phyloP scores from a whole-genome alignment of 2,113 vertebrate genomes.

The Heloderma charlesbogerti region DNA sequence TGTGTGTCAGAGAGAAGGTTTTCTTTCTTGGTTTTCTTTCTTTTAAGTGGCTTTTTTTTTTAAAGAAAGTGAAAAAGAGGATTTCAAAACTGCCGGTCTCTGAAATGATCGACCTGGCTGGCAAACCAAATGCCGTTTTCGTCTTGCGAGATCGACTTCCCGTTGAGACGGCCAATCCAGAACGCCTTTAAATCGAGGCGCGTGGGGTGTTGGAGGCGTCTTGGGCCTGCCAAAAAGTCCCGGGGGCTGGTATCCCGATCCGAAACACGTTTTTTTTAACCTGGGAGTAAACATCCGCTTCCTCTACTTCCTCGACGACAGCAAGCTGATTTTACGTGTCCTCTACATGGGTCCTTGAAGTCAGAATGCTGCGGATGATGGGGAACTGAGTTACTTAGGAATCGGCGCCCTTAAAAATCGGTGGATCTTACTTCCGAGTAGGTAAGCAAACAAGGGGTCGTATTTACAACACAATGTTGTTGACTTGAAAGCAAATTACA shows the following conservation, averaged over 20 bases:
- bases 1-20: too few relatives aligned
- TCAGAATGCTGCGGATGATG: background rate
- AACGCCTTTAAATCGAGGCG: background rate
- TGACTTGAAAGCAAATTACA: too few relatives aligned
- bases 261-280: background rate
- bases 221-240: background rate
- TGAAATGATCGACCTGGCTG: background rate
- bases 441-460: background rate
- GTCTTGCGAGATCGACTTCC: background rate
- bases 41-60: too few relatives aligned
- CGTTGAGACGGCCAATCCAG: background rate
- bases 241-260: background rate
- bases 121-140: background rate
- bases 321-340: background rate
- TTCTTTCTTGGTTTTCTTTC: too few relatives aligned
- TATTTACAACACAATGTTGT: background rate
- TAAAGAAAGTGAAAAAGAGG: background rate
- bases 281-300: conserved; percentile 2
- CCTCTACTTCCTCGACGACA: background rate
- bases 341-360: too few relatives aligned
- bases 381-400: background rate
- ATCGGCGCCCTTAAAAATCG: background rate
- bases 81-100: background rate
- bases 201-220: background rate
- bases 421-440: background rate